Conservation (phyloP, 2,113 vertebrate species). For the Microcebus jonahi region DNA sequence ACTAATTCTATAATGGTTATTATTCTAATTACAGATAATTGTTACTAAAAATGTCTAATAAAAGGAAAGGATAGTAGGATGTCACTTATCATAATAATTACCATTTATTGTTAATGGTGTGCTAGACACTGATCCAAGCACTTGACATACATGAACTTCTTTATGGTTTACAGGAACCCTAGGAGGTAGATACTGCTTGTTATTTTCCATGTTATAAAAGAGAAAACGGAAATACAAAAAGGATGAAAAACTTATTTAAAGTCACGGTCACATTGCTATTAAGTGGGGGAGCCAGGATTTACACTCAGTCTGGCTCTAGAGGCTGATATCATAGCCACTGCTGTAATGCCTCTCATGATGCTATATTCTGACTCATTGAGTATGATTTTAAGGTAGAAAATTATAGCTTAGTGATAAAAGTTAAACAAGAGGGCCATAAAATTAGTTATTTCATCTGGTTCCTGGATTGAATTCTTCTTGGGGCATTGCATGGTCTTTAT, state of each 20-base stretch:
- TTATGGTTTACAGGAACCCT: background rate
- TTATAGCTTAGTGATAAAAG: background rate
- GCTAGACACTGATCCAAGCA: background rate
- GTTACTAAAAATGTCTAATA: slow-evolving; percentile 16
- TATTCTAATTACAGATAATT: background rate
- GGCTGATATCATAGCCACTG: background rate
- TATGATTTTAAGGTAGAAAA: background rate
- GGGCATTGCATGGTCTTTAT: background rate
- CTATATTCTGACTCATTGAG: background rate
- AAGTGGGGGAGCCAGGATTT: background rate
- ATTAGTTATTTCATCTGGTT: slow-evolving; percentile 23
- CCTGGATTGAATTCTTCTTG: background rate
- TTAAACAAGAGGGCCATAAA: background rate
- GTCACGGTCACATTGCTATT: background rate
- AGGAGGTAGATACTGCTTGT: background rate
- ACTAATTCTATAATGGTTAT: background rate
- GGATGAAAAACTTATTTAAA: background rate
- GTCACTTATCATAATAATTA: background rate
- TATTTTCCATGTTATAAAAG: background rate
- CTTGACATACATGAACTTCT: slow-evolving; percentile 1
- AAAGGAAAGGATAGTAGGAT: background rate
- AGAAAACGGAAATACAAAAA: background rate
- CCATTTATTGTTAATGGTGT: slow-evolving; percentile 10
- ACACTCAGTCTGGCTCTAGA: background rate
- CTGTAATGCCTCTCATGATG: background rate